A percentile compares a stretch with the other conserved stretches of the same genome.
Conservation (phyloP, 2,797 vertebrate species). For the Salmo trutta region DNA sequence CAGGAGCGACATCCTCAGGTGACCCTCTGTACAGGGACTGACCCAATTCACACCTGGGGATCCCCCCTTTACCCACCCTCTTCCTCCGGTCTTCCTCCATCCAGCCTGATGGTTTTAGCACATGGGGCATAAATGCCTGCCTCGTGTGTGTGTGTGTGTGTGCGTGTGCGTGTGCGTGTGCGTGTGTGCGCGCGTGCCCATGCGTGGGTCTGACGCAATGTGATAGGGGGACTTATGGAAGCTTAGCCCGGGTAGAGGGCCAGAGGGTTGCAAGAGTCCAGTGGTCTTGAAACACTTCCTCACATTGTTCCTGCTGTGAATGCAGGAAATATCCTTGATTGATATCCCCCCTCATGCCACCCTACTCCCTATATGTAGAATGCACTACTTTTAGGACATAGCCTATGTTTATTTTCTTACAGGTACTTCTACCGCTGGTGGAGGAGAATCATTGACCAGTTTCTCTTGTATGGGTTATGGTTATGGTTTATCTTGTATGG, state of each 20-base stretch:
- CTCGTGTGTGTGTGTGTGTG: background rate
- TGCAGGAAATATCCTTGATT: background rate
- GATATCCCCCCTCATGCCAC: background rate
- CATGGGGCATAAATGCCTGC: conserved; percentile 1
- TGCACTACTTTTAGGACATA: background rate
- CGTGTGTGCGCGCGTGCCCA: background rate
- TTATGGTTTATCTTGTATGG: too few species aligned
- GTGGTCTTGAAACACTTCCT: background rate
- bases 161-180: background rate
- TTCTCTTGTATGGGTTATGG: too few species aligned
- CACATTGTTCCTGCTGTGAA: background rate
- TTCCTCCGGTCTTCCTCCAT: background rate
- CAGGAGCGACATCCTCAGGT: conserved; percentile 20
- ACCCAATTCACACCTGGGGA: conserved; percentile 31
- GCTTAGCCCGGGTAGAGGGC: background rate
- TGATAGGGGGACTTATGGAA: background rate
- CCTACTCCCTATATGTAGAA: background rate
- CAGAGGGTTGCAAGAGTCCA: background rate
- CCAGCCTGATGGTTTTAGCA: conserved; percentile 56
- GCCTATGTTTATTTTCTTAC: too few species aligned
- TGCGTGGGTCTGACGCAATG: background rate
- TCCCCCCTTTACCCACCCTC: background rate
- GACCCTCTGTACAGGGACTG: conserved; percentile 8
- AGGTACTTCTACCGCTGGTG: too few species aligned
- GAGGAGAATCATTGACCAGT: too few species aligned